Conservation (phyloP, 2,888 invertebrate genomes). For the Scaptomyza polygonia region DNA sequence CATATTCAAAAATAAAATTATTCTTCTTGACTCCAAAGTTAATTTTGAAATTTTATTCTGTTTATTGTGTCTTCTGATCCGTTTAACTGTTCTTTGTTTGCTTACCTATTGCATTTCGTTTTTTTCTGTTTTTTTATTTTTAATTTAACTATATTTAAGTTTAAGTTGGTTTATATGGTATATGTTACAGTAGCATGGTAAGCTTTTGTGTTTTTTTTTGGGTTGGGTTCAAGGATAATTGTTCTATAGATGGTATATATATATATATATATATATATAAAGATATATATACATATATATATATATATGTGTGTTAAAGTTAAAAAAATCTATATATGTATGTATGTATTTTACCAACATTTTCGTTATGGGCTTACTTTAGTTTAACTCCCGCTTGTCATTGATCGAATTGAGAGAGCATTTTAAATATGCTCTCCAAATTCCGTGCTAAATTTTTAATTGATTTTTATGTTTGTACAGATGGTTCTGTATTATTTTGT, state of each 20-base stretch:
- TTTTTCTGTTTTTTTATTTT: constrained; percentile 29
- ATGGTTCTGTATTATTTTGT: constrained; percentile 1
- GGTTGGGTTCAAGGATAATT: constrained; percentile 64
- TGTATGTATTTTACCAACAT: neutral
- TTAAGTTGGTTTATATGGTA: constrained; percentile 73
- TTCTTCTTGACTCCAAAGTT: constrained; percentile 75
- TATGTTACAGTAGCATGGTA: constrained; percentile 55
- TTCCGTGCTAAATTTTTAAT: neutral
- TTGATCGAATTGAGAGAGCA: constrained; percentile 29
- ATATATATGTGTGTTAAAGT: constrained; percentile 43
- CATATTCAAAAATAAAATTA: constrained; percentile 54
- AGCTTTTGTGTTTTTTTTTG: constrained; percentile 37
- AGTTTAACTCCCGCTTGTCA: constrained; percentile 21
- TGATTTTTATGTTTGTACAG: neutral
- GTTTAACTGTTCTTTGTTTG: constrained; percentile 7
- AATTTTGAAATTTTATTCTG: constrained; percentile 25
- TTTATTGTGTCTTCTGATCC: neutral
- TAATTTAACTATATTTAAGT: constrained; percentile 72
- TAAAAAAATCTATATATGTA: constrained; percentile 55
- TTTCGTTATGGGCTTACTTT: constrained; percentile 8
- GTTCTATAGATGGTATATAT: constrained; percentile 71
- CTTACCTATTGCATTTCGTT: constrained; percentile 49
- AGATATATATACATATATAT: constrained; percentile 37
- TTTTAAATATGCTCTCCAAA: neutral
- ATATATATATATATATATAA: constrained; percentile 55